Evolutionary conservation across 2,797 vertebrate species (phyloP).

Genomic region (Menidia menidia): DNA sequence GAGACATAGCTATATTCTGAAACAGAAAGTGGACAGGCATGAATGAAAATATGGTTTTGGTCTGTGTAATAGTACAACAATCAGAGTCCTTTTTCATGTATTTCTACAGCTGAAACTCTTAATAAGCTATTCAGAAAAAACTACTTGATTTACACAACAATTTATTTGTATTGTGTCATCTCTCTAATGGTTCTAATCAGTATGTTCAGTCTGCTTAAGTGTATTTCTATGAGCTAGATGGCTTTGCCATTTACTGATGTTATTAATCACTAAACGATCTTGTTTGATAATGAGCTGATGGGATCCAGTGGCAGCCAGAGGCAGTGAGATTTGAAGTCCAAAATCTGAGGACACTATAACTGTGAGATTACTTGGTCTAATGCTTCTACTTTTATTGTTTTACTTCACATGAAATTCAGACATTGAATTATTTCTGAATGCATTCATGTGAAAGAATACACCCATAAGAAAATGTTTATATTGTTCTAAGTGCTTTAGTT

Average conservation of each 20-base stretch:
- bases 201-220: constrained; percentile 27
- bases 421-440: too few species aligned
- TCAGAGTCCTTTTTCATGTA: not conserved
- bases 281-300: constrained; percentile 22
- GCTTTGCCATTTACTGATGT: constrained; percentile 45
- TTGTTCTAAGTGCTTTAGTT: not conserved
- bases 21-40: constrained; percentile 53
- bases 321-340: constrained; percentile 69
- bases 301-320: constrained; percentile 51
- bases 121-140: constrained; percentile 19
- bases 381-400: not conserved
- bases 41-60: constrained; percentile 32
- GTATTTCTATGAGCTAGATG: constrained; percentile 16
- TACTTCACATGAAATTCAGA: too few species aligned
- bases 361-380: not conserved
- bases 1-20: constrained; percentile 19
- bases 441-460: too few species aligned
- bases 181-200: constrained; percentile 11
- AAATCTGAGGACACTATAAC: constrained; percentile 33
- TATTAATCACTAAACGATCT: constrained; percentile 46
- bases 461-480: not conserved
- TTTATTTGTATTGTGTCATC: constrained; percentile 23
- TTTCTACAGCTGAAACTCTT: not conserved
- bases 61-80: constrained; percentile 11
- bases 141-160: constrained; percentile 9